These are phyloP conservation scores for Ectemnius lituratus DNA, from an alignment of 2,888 invertebrate genomes.

Conservation along the genomic window DNA sequence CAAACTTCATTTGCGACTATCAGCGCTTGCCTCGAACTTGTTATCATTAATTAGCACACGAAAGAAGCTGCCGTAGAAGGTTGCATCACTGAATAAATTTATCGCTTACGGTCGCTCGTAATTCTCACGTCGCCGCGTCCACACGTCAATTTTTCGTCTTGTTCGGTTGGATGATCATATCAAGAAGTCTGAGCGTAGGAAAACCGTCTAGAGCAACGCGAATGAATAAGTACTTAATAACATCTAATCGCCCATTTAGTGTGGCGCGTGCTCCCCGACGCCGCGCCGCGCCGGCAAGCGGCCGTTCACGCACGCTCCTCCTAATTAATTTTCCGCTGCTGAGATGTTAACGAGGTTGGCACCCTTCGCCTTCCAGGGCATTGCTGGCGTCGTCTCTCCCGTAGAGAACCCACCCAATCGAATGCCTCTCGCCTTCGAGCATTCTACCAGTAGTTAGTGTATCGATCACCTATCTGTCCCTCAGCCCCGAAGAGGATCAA, in stretches of 20 bases:
- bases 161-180: background rate
- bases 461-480: slow-evolving; percentile 12
- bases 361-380: background rate
- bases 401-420: slow-evolving; percentile 18
- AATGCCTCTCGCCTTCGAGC: slow-evolving; percentile 18
- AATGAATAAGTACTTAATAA: slow-evolving; percentile 18
- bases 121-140: too few species aligned
- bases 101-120: slow-evolving; percentile 10
- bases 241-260: slow-evolving; percentile 20
- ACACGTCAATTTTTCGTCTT: too few species aligned
- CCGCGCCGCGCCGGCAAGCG: background rate
- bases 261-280: background rate
- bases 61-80: background rate
- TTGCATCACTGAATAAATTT: slow-evolving; percentile 34
- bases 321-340: slow-evolving; percentile 22
- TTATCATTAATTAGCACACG: slow-evolving; percentile 37
- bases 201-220: background rate
- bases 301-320: background rate
- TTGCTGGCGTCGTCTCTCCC: background rate
- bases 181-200: background rate
- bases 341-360: slow-evolving; percentile 23
- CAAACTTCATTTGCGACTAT: slow-evolving; percentile 21
- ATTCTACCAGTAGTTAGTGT: background rate
- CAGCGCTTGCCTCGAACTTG: slow-evolving; percentile 19
- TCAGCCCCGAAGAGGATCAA: slow-evolving; percentile 8